Percentiles rank a stretch among this genome's conserved stretches.
These are phyloP conservation scores for Bombus affinis DNA, from an alignment of 1,140 invertebrate genomes.

Conservation along the genomic window DNA sequence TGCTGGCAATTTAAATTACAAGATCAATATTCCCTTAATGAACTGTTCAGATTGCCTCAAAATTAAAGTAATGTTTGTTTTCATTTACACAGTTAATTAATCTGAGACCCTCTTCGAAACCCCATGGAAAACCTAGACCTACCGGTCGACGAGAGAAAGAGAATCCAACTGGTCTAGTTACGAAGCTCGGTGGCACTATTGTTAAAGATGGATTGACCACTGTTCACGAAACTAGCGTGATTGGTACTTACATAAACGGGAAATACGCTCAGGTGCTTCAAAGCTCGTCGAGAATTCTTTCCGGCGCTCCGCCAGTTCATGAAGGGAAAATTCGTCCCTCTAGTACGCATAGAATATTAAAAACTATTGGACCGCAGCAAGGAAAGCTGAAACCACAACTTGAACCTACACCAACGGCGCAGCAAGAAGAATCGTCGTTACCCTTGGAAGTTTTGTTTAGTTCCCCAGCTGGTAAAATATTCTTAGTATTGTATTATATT, in stretches of 20 bases:
- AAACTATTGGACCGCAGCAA: constrained; percentile 87
- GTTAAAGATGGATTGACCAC: constrained; percentile 92
- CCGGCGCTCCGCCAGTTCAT: constrained; percentile 10
- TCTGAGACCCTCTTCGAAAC: constrained; percentile 79
- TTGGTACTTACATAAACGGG: constrained; percentile 93
- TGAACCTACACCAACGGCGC: constrained; percentile 85
- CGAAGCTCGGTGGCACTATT: constrained; percentile 91
- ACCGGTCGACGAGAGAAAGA: constrained; percentile 82
- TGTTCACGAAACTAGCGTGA: constrained; percentile 93
- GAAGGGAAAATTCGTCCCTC: constrained; percentile 85
- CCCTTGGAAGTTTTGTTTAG: constrained; percentile 81
- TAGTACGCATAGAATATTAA: constrained; percentile 87
- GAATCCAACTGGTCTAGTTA: constrained; percentile 90
- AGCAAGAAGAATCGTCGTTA: constrained; percentile 83
- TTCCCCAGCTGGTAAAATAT: constrained; percentile 67
- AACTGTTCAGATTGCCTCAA: too few relatives aligned
- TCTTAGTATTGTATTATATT: too few relatives aligned
- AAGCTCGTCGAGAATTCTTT: constrained; percentile 86
- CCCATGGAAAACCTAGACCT: constrained; percentile 71
- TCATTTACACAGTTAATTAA: constrained; percentile 78
- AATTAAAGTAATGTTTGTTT: neutral
- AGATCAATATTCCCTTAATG: too few relatives aligned
- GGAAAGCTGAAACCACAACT: constrained; percentile 80
- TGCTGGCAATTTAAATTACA: too few relatives aligned
- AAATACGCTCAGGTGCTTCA: constrained; percentile 93